Evolutionary conservation across 1,140 invertebrate species (phyloP).

Genomic region (Reticulitermes speratus): DNA sequence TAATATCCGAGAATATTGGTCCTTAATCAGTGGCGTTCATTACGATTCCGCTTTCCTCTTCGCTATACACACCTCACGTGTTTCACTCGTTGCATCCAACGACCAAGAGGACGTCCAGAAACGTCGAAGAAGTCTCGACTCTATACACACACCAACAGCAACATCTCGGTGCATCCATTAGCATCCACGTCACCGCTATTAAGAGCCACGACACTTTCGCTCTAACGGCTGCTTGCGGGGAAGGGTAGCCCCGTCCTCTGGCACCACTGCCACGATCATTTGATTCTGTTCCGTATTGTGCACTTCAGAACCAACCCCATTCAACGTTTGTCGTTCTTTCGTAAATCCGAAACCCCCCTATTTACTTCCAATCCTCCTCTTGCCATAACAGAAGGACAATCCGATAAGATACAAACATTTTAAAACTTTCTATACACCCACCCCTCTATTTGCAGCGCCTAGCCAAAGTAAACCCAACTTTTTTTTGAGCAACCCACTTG

Average conservation of each 20-base stretch:
- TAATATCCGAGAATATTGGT: too few species aligned
- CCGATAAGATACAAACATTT: slow-evolving; percentile 27
- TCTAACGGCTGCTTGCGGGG: not conserved
- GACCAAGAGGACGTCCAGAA: not conserved
- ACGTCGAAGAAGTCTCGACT: not conserved
- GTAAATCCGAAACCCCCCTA: not conserved
- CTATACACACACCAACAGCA: not conserved
- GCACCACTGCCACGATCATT: not conserved
- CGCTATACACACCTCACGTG: not conserved
- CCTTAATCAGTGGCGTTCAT: too few species aligned
- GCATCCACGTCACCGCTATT: not conserved
- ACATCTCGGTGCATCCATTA: not conserved
- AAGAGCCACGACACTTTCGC: not conserved
- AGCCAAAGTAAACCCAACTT: not conserved
- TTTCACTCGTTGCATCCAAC: not conserved
- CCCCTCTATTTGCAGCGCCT: not conserved
- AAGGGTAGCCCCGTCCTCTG: not conserved
- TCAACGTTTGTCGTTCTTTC: not conserved
- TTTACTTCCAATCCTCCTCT: slow-evolving; percentile 16
- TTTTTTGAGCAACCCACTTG: not conserved
- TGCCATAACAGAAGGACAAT: not conserved
- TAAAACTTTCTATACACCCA: slow-evolving; percentile 13
- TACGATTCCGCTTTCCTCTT: not conserved
- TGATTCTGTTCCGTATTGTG: not conserved
- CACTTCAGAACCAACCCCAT: not conserved